Evolutionary conservation across 2,113 vertebrate species (phyloP), one percentile per base, ranked within the genome.

Genomic region (Chlorodrepanis virens): DNA sequence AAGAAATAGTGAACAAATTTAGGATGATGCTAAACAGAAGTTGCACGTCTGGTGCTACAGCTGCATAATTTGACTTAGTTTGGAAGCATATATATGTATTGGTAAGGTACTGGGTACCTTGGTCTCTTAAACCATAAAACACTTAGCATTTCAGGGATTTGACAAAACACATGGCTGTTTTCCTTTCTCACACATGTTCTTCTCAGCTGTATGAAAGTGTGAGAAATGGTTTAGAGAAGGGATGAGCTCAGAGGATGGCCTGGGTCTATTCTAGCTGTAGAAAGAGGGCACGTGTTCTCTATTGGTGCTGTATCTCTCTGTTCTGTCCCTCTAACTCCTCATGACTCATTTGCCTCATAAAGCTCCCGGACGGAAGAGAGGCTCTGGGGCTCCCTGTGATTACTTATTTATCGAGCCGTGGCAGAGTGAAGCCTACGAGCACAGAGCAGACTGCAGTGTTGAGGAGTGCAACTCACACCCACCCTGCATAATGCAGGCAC

Each of bases 121-220:
- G 39, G 21, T 70, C 42, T 88, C 88, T 92, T 50, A 74, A 74
- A 70, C 21, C 69, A 28, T 77, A 70, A 77, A 90, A 57, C 16
- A 25, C 60, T 42, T 76, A 83, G 29, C 33, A 67, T 63, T 60
- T 74, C 42, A 74, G 78, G 29, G 50, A 65, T 88, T 19, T 83
- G 81, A 67, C 42, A 83, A 67, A 83, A 65, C 54, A 70, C 50
- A 6, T 21, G 31, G 23, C 40, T 71, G 2, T 29, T 52, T 82
- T 90, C 37, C 39, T 86, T 49, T 57, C 28, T 95, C 61, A 31
- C 67, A 71, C 14, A 14, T 28, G 9, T 61, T 91, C 7, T 70
- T 80, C 20, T 82, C 50, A 35, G 33, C 53, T 72, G 8, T 33
- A 13, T 70, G 44, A 20, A 79, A 79, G 53, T 57, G 67, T 80